Evolutionary conservation across 1,140 invertebrate species (phyloP).

Genomic region (Ridgeia piscesae): DNA sequence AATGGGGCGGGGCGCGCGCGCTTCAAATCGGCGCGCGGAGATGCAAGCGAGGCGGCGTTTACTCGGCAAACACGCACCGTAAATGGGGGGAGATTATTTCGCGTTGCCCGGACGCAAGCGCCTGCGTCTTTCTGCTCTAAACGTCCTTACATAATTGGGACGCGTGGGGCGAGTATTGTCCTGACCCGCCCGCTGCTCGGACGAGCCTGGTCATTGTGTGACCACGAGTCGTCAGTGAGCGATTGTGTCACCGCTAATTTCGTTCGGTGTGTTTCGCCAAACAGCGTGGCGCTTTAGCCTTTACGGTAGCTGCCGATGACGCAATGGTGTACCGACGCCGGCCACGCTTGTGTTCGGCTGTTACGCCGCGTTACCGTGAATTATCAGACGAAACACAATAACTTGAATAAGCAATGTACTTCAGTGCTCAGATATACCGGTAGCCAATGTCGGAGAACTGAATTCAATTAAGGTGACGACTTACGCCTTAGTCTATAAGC

Average conservation of each 20-base stretch:
- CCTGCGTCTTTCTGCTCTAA: background rate
- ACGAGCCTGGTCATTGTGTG: background rate
- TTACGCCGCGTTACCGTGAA: background rate
- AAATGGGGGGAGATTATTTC: background rate
- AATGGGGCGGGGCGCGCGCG: too few relatives aligned
- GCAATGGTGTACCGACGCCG: background rate
- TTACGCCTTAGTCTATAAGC: background rate
- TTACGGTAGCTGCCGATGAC: background rate
- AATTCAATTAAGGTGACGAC: background rate
- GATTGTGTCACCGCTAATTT: background rate
- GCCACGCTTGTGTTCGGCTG: background rate
- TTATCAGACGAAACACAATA: background rate
- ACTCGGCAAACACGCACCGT: background rate
- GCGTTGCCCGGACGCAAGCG: background rate
- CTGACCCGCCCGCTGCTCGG: background rate
- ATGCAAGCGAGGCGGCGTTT: background rate
- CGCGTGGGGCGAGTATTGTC: background rate
- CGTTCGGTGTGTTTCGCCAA: background rate
- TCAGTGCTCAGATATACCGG: background rate
- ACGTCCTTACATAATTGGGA: background rate
- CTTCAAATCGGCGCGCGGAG: background rate
- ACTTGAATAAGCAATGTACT: background rate
- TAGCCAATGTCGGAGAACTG: too few relatives aligned
- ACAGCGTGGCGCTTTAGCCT: background rate
- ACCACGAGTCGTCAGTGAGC: background rate